A percentile compares a stretch with the other conserved stretches of the same genome.
Evolutionary conservation across 30 jellyfish, hydroid and myxozoan species (phyloP).

Genomic region (Rhopilema esculentum): DNA sequence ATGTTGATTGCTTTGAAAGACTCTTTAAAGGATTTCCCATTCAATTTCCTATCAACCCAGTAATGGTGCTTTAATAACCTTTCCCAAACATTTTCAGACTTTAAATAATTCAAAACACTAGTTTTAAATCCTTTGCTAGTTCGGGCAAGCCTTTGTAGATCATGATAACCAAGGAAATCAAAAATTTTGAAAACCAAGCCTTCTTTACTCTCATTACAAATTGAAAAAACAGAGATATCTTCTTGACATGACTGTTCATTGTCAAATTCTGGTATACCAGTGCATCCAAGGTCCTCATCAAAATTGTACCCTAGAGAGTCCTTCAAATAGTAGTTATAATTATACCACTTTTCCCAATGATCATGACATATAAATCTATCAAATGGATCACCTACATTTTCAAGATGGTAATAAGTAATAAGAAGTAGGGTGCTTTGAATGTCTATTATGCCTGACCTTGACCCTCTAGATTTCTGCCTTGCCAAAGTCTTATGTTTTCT

Average conservation of each 20-base stretch:
- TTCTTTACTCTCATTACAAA: background rate
- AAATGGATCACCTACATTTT: conserved; percentile 7
- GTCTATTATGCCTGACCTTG: background rate
- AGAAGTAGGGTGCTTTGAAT: conserved; percentile 17
- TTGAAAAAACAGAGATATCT: background rate
- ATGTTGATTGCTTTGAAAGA: conserved; percentile 2
- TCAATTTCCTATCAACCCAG: background rate
- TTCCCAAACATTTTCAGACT: background rate
- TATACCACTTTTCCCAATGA: conserved; percentile 31
- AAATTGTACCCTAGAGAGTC: background rate
- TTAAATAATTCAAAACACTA: background rate
- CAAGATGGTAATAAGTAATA: conserved; percentile 21
- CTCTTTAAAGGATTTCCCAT: conserved; percentile 4
- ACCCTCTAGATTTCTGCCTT: background rate
- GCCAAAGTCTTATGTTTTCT: background rate
- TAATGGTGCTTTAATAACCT: conserved; percentile 3
- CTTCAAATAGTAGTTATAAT: background rate
- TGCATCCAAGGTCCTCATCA: conserved; percentile 2
- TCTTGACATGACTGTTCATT: background rate
- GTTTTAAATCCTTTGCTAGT: background rate
- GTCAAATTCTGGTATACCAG: background rate
- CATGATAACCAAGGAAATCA: background rate
- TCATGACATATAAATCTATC: conserved; percentile 2
- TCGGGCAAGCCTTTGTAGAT: background rate
- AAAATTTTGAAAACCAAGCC: background rate